Base-by-base conservation (phyloP, 1,140 invertebrate genomes). In the Cecropterus lyciades region DNA sequence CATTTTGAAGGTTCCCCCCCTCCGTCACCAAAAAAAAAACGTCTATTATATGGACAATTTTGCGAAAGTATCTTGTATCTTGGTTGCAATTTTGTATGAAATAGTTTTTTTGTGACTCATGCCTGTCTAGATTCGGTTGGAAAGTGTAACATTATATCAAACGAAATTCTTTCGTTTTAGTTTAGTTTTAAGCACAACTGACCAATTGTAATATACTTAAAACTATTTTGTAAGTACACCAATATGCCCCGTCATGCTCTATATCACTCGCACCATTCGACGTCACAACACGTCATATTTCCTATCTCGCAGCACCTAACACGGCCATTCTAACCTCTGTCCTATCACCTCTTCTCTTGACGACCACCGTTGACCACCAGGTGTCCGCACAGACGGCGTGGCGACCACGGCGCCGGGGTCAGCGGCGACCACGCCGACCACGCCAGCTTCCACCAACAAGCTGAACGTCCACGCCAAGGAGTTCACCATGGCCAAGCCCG, bases 381-480 rank as follows among this genome's bases (percentile, higher is more conserved):
- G 92, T 89, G 92, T 93, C 60, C 87, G 90, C 77, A 89, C 88
- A 85, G 92, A 93, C 85, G 89, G 81, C 72, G 82, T 86, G 73
- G 76, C 82, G 70, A 71, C 75, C n/a, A 75, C 69, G 49, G 73
- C 69, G 13, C 70, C 69, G 45, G 77, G 68, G 33, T 63, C 73
- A 57, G 79, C 70, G 52, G 71, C 81, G 70, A 71, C 65, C 77
- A 79, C 84, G 14, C 55, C 65, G 14, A 63, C 80, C 65, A 70
- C 77, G 56, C 24, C 72, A 1, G 63, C 75, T 0, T 56, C 84
- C 7, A 65, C 74, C 67, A 94, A 94, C 79, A 95, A 95, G 92
- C 93, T 97, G 73, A 97, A 97, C 87, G 96, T 97, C 56, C 95
- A 97, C 92, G 96, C 96, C 45, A 96, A 96, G 91, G 96, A 97